A percentile compares a stretch with the other conserved stretches of the same genome.
These are phyloP conservation scores for Contarinia nasturtii DNA, from an alignment of 1,140 invertebrate species.

Conservation along the genomic window DNA sequence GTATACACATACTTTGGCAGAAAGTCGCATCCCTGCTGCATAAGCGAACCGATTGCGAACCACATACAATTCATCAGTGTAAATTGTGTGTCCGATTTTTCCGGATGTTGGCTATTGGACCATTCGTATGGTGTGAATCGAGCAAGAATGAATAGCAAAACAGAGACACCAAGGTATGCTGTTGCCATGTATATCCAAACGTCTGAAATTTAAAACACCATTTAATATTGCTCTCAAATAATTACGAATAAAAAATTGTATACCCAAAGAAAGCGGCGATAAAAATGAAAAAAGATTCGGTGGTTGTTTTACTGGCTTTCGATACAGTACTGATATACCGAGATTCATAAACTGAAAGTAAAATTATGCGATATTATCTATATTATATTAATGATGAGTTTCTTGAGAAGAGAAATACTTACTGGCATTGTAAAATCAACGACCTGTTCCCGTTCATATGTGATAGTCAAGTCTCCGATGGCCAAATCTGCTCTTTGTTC, in stretches of 20 bases:
- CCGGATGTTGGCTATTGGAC: constrained; percentile 65
- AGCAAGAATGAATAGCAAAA: constrained; percentile 80
- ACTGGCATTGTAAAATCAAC: constrained; percentile 93
- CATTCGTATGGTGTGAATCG: constrained; percentile 85
- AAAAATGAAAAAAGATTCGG: constrained; percentile 85
- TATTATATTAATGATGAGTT: no score
- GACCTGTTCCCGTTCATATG: constrained; percentile 58
- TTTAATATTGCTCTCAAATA: no score
- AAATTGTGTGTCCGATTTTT: constrained; percentile 78
- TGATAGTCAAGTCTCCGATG: constrained; percentile 85
- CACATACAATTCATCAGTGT: constrained; percentile 83
- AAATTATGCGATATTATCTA: no score
- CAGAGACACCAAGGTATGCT: constrained; percentile 80
- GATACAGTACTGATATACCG: constrained; percentile 82
- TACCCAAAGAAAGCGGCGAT: constrained; percentile 67
- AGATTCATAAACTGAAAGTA: constrained; percentile 93
- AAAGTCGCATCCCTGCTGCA: constrained; percentile 84
- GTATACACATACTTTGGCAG: constrained; percentile 62
- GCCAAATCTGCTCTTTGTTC: constrained; percentile 82
- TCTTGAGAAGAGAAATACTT: no score
- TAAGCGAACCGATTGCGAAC: constrained; percentile 87
- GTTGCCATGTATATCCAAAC: constrained; percentile 95
- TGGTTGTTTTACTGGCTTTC: constrained; percentile 76
- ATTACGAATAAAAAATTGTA: no score
- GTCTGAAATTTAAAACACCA: constrained; percentile 16